Conservation (phyloP, 2,113 vertebrate genomes). For the Rhegmatorhina hoffmannsi region DNA sequence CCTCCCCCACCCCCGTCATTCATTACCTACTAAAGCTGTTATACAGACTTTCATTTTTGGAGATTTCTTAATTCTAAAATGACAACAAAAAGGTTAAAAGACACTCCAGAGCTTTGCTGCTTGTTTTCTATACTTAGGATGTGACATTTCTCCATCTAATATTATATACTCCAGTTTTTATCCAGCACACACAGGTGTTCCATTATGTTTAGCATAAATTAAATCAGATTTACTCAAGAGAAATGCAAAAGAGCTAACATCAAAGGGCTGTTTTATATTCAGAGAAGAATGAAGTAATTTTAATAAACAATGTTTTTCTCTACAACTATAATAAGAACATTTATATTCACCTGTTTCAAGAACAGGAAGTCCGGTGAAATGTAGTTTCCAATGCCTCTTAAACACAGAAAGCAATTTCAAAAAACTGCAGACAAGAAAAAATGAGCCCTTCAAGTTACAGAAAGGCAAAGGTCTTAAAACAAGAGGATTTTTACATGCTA, state of each 20-base stretch:
- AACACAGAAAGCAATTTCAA: conserved; percentile 6
- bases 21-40: background rate
- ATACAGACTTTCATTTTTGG: background rate
- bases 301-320: background rate
- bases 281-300: background rate
- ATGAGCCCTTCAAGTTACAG: background rate
- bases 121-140: background rate
- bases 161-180: background rate
- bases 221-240: conserved; percentile 24
- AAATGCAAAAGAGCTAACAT: conserved; percentile 31
- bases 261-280: conserved; percentile 25
- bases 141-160: background rate
- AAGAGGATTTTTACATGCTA: background rate
- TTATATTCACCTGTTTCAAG: background rate
- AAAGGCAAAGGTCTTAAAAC: background rate
- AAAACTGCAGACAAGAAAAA: background rate
- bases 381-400: background rate
- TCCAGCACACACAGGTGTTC: conserved; percentile 35
- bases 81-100: background rate
- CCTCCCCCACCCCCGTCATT: background rate
- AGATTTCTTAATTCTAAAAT: background rate
- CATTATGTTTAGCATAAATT: conserved; percentile 49
- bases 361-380: background rate
- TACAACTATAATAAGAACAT: background rate
- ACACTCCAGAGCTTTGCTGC: background rate